Evolutionary conservation across 2,113 vertebrate genomes (phyloP).

Genomic region (Saccopteryx bilineata): DNA sequence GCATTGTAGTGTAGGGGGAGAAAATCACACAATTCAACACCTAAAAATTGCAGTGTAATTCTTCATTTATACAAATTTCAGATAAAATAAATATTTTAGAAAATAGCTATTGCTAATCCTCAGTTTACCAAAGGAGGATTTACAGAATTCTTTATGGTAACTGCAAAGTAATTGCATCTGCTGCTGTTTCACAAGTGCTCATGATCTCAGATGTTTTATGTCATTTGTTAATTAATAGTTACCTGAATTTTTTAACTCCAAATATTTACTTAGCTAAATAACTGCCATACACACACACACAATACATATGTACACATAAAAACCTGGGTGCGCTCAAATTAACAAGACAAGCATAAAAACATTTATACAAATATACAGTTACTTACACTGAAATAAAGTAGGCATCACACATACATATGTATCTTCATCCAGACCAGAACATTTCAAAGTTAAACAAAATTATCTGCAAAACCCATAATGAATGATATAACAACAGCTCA

Average conservation of each 20-base stretch:
- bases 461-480: background rate
- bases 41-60: background rate
- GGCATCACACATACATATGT: background rate
- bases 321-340: background rate
- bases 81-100: background rate
- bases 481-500: background rate
- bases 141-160: background rate
- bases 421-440: background rate
- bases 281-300: background rate
- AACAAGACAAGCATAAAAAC: background rate
- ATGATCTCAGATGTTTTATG: background rate
- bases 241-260: background rate
- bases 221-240: background rate
- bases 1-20: background rate
- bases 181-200: fast-evolving
- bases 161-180: background rate
- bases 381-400: background rate
- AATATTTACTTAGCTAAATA: background rate
- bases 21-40: background rate
- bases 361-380: background rate
- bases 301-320: background rate
- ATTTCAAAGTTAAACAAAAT: background rate
- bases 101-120: background rate
- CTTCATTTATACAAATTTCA: background rate
- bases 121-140: background rate